phyloP scores from a whole-genome alignment of 2,888 invertebrate genomes.

The Cerceris rybyensis region DNA sequence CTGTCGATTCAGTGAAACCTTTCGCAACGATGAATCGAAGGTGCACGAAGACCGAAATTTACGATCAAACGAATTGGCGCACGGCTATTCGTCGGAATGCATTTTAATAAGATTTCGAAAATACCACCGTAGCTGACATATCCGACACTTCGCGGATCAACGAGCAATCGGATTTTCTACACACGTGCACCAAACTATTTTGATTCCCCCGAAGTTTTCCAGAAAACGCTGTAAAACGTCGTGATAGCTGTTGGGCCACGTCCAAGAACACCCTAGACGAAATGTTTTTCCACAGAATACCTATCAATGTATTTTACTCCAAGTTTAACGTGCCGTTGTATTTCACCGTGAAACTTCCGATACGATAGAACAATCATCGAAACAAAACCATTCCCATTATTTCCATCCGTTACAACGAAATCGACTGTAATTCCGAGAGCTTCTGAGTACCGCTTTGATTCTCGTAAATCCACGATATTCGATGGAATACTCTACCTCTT shows the following conservation, averaged over 20 bases:
- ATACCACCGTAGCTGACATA: background rate
- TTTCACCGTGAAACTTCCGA: background rate
- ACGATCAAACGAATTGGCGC: slow-evolving; percentile 7
- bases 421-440: background rate
- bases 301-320: slow-evolving; percentile 1
- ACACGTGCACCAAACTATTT: background rate
- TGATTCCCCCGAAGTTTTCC: background rate
- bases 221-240: background rate
- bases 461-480: background rate
- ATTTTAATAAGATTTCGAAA: slow-evolving; percentile 1
- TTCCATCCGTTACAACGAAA: background rate
- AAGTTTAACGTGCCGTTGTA: background rate
- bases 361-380: background rate
- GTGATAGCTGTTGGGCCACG: background rate
- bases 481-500: background rate
- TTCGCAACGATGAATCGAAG: background rate
- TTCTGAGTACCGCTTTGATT: background rate
- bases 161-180: slow-evolving; percentile 13
- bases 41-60: background rate
- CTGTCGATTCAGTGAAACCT: too few relatives aligned
- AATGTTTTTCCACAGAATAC: slow-evolving; percentile 10
- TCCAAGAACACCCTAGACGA: background rate
- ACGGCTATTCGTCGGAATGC: background rate
- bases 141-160: slow-evolving; percentile 20
- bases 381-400: background rate